These are phyloP conservation scores for Bucco capensis DNA, from an alignment of 2,113 vertebrate genomes.

Conservation along the genomic window DNA sequence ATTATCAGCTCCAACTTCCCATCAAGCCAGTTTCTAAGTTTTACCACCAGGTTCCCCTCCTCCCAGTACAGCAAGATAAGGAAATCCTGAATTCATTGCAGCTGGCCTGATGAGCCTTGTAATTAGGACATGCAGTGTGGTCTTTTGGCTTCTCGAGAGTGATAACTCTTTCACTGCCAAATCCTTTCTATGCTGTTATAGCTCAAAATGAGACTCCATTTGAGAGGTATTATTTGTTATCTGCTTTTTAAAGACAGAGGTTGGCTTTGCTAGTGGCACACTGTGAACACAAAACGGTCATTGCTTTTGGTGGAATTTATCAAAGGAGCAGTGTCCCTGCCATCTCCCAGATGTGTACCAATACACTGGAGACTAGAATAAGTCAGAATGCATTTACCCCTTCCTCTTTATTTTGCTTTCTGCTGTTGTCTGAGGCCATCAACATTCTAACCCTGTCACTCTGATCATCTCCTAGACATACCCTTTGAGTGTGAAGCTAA, in stretches of 20 bases:
- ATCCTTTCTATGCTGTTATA: neutral
- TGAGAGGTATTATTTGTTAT: neutral
- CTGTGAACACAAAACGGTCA: neutral
- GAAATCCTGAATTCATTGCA: constrained; percentile 43
- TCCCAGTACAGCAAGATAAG: constrained; percentile 28
- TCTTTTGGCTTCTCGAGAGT: neutral
- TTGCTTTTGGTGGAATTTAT: neutral
- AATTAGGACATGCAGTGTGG: constrained; percentile 39
- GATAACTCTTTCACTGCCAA: constrained; percentile 43
- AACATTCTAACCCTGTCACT: neutral
- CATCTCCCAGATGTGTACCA: neutral
- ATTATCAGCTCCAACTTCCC: neutral
- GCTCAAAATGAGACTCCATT: neutral
- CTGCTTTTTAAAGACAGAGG: neutral
- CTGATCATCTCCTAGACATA: neutral
- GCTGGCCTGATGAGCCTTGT: constrained; percentile 39
- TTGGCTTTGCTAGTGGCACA: neutral
- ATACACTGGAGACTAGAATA: neutral
- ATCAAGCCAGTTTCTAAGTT: neutral
- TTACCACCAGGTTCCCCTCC: neutral
- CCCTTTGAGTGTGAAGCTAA: neutral
- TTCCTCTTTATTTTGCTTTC: neutral
- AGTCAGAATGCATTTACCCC: neutral
- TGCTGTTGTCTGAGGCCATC: neutral
- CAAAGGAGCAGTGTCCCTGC: neutral